Conservation (phyloP, 2,888 invertebrate species). For the Bembecia ichneumoniformis region DNA sequence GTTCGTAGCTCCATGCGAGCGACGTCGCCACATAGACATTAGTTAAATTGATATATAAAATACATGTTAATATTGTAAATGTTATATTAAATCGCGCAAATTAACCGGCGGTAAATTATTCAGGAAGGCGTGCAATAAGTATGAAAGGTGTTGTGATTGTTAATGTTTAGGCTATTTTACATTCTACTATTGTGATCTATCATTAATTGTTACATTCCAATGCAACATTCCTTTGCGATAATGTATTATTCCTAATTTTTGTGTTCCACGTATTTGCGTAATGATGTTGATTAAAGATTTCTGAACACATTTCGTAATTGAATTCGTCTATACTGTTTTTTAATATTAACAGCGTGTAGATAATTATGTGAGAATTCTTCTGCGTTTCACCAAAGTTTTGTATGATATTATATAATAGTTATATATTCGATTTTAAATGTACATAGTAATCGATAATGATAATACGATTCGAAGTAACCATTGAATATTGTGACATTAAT, state of each 20-base stretch:
- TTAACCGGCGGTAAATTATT: conserved; percentile 42
- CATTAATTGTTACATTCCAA: conserved; percentile 59
- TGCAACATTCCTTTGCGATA: conserved; percentile 45
- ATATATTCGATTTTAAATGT: conserved; percentile 67
- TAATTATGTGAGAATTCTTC: conserved; percentile 59
- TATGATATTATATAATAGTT: conserved; percentile 69
- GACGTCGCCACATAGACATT: conserved; percentile 50
- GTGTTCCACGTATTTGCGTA: background rate
- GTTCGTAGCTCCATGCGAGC: conserved; percentile 17
- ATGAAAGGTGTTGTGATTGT: conserved; percentile 68
- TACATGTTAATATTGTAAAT: conserved; percentile 70
- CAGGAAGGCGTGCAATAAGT: conserved; percentile 69
- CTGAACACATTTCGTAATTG: background rate
- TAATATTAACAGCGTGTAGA: conserved; percentile 27
- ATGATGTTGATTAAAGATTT: background rate
- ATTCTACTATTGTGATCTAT: conserved; percentile 15
- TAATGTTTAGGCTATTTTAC: conserved; percentile 42
- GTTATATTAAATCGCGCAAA: conserved; percentile 57
- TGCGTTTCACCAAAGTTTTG: conserved; percentile 71
- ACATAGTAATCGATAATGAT: conserved; percentile 63
- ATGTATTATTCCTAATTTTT: background rate
- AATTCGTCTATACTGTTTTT: conserved; percentile 1
- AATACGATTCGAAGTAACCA: conserved; percentile 56
- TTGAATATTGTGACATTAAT: conserved; percentile 51
- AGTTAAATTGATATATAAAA: conserved; percentile 67